These are phyloP conservation scores for Pristionchus japonicus DNA, from an alignment of 2,888 invertebrate species.

Conservation along the genomic window DNA sequence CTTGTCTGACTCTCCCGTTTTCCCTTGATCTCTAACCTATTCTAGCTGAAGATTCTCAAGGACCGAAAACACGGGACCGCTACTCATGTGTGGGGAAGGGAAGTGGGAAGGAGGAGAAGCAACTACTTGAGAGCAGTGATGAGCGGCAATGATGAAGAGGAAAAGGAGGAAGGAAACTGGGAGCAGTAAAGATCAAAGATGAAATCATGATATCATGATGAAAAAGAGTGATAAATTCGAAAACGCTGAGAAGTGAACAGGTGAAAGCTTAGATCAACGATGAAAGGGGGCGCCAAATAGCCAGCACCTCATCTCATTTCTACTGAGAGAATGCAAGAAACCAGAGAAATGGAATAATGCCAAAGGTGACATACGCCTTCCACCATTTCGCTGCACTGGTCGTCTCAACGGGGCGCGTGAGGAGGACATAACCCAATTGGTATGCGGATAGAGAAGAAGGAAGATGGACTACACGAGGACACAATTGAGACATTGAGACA, in stretches of 20 bases:
- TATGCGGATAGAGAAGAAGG: not conserved
- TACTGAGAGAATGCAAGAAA: too few relatives aligned
- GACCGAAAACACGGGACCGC: not conserved
- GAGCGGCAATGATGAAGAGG: not conserved
- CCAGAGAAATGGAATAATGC: too few relatives aligned
- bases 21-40: not conserved
- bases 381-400: too few relatives aligned
- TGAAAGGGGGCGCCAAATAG: too few relatives aligned
- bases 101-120: not conserved
- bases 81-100: not conserved
- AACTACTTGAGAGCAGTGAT: not conserved
- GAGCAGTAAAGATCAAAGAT: not conserved
- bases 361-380: too few relatives aligned
- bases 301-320: too few relatives aligned
- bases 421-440: constrained; percentile 19
- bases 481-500: constrained; percentile 13
- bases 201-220: not conserved
- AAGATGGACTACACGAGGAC: constrained; percentile 27
- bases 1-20: not conserved
- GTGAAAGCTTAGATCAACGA: too few relatives aligned
- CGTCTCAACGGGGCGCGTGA: not conserved
- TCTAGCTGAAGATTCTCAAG: not conserved
- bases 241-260: not conserved
- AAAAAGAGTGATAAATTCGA: not conserved
- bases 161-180: not conserved